Base-by-base conservation (phyloP, 1,140 invertebrate genomes). In the Anadara kagoshimensis region DNA sequence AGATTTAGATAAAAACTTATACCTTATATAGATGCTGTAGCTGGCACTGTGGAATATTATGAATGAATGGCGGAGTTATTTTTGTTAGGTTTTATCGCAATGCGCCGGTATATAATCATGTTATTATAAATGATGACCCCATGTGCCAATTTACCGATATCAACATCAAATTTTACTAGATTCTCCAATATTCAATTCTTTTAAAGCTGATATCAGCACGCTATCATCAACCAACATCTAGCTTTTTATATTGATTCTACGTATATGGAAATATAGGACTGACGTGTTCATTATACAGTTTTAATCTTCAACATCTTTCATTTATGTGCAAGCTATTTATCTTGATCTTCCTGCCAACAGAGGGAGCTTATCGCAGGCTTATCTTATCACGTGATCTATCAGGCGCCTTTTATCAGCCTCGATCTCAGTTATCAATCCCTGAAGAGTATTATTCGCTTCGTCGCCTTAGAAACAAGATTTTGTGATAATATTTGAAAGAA, bases 101-200 rank as follows among this genome's bases (percentile, higher is more conserved):
- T 36, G 2, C 2, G 29, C 29, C 7, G 7, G 29, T 7, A 3
- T 36, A 36, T 36, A 36, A 36, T 36, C 29, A 36, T 7, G 29
- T 36, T 36, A 36, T 36, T 36, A 36, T 36, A 36, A 36, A 36
- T 7, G 29, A 36, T 36, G 29, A 36, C 29, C 29, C 29, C 29
- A 36, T 36, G 29, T 36, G 29, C 29, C 29, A 36, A 36, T 36
- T 36, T 36, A 7, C 29, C 7, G 29, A 59, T 59, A 59, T 59
- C 57, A n/a, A 29, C 57, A 29, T 41, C 43, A 29, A 59, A 59
- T 41, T 41, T 41, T 59, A 41, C 43, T 59, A 59, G 29, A 59
- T 59, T 59, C 57, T 29, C 57, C 57, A 59, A 59, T 59, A 59
- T 59, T 59, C 57, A 59, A 59, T 59, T 59, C 57, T 59, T 59